Percentiles rank a stretch among this genome's conserved stretches.
Evolutionary conservation across 2,113 vertebrate species (phyloP).

Genomic region (Otis tarda): DNA sequence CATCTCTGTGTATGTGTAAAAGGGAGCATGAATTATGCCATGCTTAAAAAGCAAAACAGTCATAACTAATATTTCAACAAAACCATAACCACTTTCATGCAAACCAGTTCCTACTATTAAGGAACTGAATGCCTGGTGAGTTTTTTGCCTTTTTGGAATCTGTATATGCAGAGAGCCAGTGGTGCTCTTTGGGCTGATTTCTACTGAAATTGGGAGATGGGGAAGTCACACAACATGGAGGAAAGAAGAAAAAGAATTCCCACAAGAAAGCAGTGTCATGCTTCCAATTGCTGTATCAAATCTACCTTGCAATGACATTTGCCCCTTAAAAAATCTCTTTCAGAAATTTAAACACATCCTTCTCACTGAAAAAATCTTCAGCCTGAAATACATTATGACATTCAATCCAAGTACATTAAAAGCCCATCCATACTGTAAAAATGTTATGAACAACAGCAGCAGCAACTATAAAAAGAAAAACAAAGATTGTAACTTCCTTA

Average conservation of each 20-base stretch:
- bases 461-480: neutral
- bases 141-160: neutral
- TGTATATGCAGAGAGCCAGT: accelerated
- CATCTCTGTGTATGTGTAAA: neutral
- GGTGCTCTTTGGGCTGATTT: neutral
- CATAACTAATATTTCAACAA: neutral
- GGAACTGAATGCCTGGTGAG: neutral
- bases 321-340: neutral
- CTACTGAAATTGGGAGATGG: neutral
- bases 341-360: neutral
- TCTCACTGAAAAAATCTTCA: neutral
- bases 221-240: neutral
- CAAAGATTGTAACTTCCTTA: neutral
- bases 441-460: neutral
- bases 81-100: neutral
- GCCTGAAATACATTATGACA: neutral
- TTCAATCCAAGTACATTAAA: neutral
- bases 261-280: neutral
- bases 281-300: constrained; percentile 1
- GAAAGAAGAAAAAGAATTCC: neutral
- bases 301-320: neutral
- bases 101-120: neutral
- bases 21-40: neutral
- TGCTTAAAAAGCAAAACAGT: neutral
- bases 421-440: neutral